phyloP scores from a whole-genome alignment of 2,888 invertebrate genomes.

The Scaptomyza polygonia region DNA sequence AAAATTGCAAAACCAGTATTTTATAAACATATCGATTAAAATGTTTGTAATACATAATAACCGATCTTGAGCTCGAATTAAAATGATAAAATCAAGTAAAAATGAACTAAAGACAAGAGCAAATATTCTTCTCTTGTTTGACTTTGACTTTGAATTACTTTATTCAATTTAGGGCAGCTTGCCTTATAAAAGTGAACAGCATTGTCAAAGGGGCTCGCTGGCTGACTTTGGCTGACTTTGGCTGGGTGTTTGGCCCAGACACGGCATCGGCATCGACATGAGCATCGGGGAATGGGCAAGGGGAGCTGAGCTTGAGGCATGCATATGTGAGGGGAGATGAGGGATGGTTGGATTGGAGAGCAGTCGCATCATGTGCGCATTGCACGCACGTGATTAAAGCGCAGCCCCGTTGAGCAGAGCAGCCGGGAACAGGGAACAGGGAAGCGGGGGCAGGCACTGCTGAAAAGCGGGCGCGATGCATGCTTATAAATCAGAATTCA shows the following conservation, averaged over 20 bases:
- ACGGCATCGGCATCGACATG: conserved; percentile 49
- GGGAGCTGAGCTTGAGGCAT: conserved; percentile 44
- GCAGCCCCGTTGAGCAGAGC: conserved; percentile 70
- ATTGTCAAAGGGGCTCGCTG: conserved; percentile 56
- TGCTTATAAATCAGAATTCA: conserved; percentile 79
- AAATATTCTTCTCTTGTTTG: too few species aligned
- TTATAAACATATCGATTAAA: too few species aligned
- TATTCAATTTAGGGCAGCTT: neutral
- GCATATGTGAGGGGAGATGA: conserved; percentile 16
- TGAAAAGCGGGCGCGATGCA: conserved; percentile 35
- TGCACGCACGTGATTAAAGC: conserved; percentile 79
- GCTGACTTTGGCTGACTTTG: conserved; percentile 35
- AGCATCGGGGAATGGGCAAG: conserved; percentile 38
- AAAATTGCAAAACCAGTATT: too few species aligned
- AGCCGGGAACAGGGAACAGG: conserved; percentile 10
- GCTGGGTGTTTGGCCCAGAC: conserved; percentile 66
- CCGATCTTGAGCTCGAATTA: too few species aligned
- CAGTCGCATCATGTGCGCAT: conserved; percentile 74
- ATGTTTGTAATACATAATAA: too few species aligned
- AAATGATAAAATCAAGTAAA: too few species aligned
- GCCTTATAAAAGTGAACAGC: conserved; percentile 6
- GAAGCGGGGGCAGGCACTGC: conserved; percentile 7
- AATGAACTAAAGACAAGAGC: too few species aligned
- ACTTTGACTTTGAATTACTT: too few species aligned
- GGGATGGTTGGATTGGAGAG: conserved; percentile 52